phyloP scores from a whole-genome alignment of 2,888 invertebrate genomes.

The Dryococelus australis region DNA sequence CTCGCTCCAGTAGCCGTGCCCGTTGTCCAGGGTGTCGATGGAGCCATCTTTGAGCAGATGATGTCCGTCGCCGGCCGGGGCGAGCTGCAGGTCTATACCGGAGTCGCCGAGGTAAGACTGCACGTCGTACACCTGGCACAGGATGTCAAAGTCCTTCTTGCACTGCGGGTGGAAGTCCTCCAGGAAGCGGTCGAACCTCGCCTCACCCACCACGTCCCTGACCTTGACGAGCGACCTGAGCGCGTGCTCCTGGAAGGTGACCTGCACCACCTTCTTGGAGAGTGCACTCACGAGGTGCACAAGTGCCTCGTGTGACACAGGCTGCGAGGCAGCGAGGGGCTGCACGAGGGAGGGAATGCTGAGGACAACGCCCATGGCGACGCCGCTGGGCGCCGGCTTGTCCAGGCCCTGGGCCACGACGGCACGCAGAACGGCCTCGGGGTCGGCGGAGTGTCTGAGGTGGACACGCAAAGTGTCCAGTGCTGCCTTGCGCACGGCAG shows the following conservation, averaged over 20 bases:
- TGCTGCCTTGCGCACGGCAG: conserved; percentile 81
- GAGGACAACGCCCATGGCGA: conserved; percentile 71
- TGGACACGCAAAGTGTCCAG: conserved; percentile 79
- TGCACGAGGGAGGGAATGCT: conserved; percentile 70
- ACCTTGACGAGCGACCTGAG: conserved; percentile 74
- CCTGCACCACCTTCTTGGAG: conserved; percentile 59
- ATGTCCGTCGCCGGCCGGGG: conserved; percentile 28
- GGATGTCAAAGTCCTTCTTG: conserved; percentile 65
- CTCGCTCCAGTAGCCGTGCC: conserved; percentile 38
- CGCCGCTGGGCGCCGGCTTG: conserved; percentile 65
- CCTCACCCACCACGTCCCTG: conserved; percentile 70
- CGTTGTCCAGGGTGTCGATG: conserved; percentile 21
- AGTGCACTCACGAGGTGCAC: conserved; percentile 57
- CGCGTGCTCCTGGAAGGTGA: conserved; percentile 68
- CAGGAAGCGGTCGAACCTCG: conserved; percentile 68
- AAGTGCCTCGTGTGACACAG: conserved; percentile 51
- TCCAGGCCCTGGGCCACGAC: conserved; percentile 73
- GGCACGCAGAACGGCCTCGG: conserved; percentile 71
- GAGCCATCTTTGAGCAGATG: conserved; percentile 23
- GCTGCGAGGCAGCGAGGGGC: conserved; percentile 57
- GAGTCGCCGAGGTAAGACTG: conserved; percentile 50
- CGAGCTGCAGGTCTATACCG: conserved; percentile 50
- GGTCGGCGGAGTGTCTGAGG: conserved; percentile 71
- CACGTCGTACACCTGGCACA: conserved; percentile 68
- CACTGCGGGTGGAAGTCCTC: conserved; percentile 59